Conservation (phyloP, 2,888 invertebrate species). For the Lepidochitona cinerea region DNA sequence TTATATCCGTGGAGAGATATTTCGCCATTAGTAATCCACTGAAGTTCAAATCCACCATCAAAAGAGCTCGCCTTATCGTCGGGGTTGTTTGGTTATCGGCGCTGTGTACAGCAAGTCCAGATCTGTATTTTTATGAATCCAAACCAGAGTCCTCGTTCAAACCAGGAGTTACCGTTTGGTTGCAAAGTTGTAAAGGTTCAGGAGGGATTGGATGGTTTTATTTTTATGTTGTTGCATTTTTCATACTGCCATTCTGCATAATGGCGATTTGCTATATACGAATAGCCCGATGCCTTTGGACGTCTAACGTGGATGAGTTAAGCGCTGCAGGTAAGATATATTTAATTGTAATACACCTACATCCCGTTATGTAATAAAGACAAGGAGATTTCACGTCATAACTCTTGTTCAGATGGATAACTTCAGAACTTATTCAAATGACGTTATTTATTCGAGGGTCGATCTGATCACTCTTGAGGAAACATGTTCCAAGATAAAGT, state of each 20-base stretch:
- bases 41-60: not conserved
- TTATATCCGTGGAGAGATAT: not conserved
- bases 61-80: not conserved
- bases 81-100: not conserved
- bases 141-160: not conserved
- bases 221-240: not conserved
- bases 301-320: not conserved
- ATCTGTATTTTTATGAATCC: not conserved
- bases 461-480: too few relatives aligned
- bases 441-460: too few relatives aligned
- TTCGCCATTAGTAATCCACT: not conserved
- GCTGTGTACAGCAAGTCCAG: not conserved
- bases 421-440: too few relatives aligned
- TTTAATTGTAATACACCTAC: too few relatives aligned
- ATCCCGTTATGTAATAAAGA: too few relatives aligned
- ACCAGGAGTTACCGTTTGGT: not conserved
- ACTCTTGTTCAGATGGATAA: too few relatives aligned
- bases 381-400: too few relatives aligned
- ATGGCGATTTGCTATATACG: not conserved
- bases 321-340: not conserved
- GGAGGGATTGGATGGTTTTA: not conserved
- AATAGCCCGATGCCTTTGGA: not conserved
- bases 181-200: not conserved
- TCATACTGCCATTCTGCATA: not conserved
- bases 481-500: too few relatives aligned